Base-by-base conservation (phyloP, 2,113 vertebrate genomes). In the Egretta garzetta region DNA sequence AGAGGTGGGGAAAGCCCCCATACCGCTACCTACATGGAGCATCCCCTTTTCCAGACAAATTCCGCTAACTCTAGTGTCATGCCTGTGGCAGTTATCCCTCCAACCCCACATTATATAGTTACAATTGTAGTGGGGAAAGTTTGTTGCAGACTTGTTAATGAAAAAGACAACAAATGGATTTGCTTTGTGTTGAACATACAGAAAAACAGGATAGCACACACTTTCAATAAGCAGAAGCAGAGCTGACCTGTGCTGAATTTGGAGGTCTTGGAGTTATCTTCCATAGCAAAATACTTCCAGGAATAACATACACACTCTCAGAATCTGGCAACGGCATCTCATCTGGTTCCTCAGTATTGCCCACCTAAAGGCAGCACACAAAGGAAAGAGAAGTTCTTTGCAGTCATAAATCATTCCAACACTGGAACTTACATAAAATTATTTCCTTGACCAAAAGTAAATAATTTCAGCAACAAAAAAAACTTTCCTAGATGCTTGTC, bases 201-300 rank as follows among this genome's bases (percentile, higher is more conserved):
- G 45, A 49, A 6, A 10, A 84, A 53, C 5, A 86, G n/a, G 5
- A 45, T 14, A 93, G 11, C 23, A 53, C 16, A 30, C 14, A 72
- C 12, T 90, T 87, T 35, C 17, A 80, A 1, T 58, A 55, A 67
- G 47, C 30, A 75, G n/a, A 27, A 70, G 7, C n/a, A 49, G 4
- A 64, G 21, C 98, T 97, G 67, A 99, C 99, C 99, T 99, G 98
- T 47, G 99, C 97, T 6, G 99, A 99, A 93, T 99, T 99, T 17
- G 99, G 97, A n/a, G 99, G 99, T 81, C 99, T 98, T 10, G 99
- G 99, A 22, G 98, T 98, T 98, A 99, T 99, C 95, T 98, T 99
- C 99, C 99, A 99, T 35, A 99, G 97, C 88, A 99, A 98, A 84
- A 98, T 97, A 52, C 99, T 99, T 68, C 99, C 99, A 9, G 99